These are phyloP conservation scores for Molanna angustata DNA, from an alignment of 2,888 invertebrate genomes.

Conservation along the genomic window DNA sequence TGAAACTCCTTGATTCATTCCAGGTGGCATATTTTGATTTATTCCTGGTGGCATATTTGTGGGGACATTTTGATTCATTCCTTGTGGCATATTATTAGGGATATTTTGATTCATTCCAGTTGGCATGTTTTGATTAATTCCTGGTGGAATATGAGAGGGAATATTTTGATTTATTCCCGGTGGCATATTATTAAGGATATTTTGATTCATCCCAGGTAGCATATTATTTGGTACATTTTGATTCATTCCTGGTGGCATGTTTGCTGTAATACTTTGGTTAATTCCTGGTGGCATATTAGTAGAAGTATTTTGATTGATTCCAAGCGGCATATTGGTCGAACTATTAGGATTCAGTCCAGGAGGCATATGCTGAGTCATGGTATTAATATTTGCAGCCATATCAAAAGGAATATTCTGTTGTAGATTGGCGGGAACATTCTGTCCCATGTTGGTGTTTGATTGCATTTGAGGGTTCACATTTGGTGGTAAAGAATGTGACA, in stretches of 20 bases:
- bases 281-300: conserved; percentile 20
- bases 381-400: conserved; percentile 22
- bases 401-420: conserved; percentile 21
- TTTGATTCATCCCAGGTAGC: conserved; percentile 6
- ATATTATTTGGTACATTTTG: too few relatives aligned
- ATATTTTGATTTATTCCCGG: conserved; percentile 15
- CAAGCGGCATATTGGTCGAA: conserved; percentile 5
- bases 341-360: conserved; percentile 20
- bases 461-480: conserved; percentile 5
- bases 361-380: conserved; percentile 17
- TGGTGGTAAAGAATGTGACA: too few relatives aligned
- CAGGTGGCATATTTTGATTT: neutral
- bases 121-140: neutral
- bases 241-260: conserved; percentile 17
- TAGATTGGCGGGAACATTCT: conserved; percentile 15
- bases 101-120: conserved; percentile 6
- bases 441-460: conserved; percentile 6
- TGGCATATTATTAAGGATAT: neutral
- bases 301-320: conserved; percentile 18
- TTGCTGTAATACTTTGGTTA: conserved; percentile 6
- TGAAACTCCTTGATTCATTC: conserved; percentile 12
- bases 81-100: neutral
- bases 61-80: conserved; percentile 16
- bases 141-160: conserved; percentile 17
- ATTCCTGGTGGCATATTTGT: conserved; percentile 16